Base-by-base conservation (phyloP, 2,888 invertebrate species). In the Epirrhoe tristata region DNA sequence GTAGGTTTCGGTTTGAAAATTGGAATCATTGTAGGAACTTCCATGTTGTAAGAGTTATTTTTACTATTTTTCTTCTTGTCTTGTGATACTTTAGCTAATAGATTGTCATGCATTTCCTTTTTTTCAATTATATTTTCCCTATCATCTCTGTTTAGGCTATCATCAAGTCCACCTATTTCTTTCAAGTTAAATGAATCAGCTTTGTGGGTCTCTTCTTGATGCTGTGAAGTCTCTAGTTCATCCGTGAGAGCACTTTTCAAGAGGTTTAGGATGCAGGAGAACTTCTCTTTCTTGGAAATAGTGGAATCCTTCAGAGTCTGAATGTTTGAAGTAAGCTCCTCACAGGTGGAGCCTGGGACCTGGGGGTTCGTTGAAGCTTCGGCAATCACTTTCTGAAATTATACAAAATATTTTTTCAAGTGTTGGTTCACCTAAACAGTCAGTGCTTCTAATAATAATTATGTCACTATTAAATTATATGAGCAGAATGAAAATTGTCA, bases 231-330 rank as follows among this genome's bases (percentile, higher is more conserved):
- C 4, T 68, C 67, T 14, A 74, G 51, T 43, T 69, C 81, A 10
- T 80, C 77, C 1, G 74, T 58, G 1, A 81, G 67, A 6, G 81
- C 68, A 8, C 61, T 66, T 60, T 81, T 80, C 0, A 81, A 56
- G 12, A 78, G 62, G 51, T 76, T 79, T 0, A 74, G 54, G 5
- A 77, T 69, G n/a, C 81, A 77, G 0, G 66, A 68, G 0, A 81
- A 75, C 58, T 66, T 76, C 43, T 78, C 78, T 64, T 78, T 77
- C 53, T 75, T 80, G 2, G 72, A 57, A 56, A 66, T 68, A 0
- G 75, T 64, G 0, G 58, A 68, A 36, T 67, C 71, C 73, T 73
- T 77, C 0, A 75, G 66, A n/a, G 58, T 34, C 53, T 80, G 67
- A 5, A 75, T 50, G 1, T 65, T 66, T 60, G 74, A 70, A n/a